phyloP scores from a whole-genome alignment of 2,797 vertebrate genomes.

The Catharus ustulatus region DNA sequence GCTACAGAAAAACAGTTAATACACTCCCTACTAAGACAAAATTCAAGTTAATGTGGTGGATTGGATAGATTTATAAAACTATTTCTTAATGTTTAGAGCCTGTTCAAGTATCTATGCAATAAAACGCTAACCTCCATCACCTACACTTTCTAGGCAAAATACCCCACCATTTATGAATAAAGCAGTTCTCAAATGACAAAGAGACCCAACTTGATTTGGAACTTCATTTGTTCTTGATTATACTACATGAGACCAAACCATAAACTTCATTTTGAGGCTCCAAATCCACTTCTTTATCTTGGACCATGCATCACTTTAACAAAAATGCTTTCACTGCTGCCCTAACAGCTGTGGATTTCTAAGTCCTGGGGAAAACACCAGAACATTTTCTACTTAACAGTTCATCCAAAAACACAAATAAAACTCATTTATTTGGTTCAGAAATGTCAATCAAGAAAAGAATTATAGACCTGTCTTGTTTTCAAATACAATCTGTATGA shows the following conservation, averaged over 20 bases:
- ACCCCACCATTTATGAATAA: not conserved
- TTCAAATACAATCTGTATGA: slow-evolving; percentile 45
- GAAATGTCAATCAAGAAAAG: slow-evolving; percentile 46
- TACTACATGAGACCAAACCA: not conserved
- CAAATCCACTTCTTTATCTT: not conserved
- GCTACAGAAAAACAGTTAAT: not conserved
- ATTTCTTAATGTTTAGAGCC: not conserved
- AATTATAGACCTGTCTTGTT: slow-evolving; percentile 51
- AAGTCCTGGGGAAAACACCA: not conserved
- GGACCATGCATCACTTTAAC: not conserved
- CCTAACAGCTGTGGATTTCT: not conserved
- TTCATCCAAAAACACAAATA: slow-evolving; percentile 10
- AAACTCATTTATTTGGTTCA: slow-evolving; percentile 24
- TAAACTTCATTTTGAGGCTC: not conserved
- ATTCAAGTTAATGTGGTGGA: not conserved
- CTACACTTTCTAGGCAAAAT: not conserved
- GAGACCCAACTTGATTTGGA: not conserved
- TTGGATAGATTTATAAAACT: not conserved
- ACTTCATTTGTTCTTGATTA: not conserved
- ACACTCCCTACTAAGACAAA: not conserved
- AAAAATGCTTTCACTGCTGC: not conserved
- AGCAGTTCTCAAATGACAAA: not conserved
- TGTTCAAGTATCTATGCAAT: not conserved
- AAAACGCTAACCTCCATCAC: not conserved
- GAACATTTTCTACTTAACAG: slow-evolving; percentile 10